These are phyloP conservation scores for Drosophila sordidapex DNA, from an alignment of 2,888 invertebrate genomes.

Conservation along the genomic window DNA sequence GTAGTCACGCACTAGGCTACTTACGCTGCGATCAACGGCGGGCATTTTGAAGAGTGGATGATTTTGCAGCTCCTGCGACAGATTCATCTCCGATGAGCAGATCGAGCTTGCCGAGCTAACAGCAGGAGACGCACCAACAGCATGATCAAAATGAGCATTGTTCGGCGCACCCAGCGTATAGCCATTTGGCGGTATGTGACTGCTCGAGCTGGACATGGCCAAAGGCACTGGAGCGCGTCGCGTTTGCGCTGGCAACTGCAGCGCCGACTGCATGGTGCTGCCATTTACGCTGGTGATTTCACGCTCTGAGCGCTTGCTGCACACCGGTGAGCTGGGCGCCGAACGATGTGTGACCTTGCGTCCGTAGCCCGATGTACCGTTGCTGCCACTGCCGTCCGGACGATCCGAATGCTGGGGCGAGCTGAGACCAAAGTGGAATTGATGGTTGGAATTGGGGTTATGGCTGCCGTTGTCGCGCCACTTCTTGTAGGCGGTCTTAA, in stretches of 20 bases:
- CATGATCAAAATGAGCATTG: constrained; percentile 76
- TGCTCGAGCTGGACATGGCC: constrained; percentile 83
- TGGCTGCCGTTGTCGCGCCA: constrained; percentile 85
- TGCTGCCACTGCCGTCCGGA: constrained; percentile 75
- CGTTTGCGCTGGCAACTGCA: constrained; percentile 37
- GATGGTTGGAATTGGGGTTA: constrained; percentile 59
- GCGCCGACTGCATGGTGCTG: constrained; percentile 51
- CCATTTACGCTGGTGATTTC: constrained; percentile 42
- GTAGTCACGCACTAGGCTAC: constrained; percentile 81
- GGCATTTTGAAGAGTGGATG: constrained; percentile 86
- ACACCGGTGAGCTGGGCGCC: constrained; percentile 89
- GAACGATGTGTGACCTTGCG: constrained; percentile 84
- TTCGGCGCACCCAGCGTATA: constrained; percentile 70
- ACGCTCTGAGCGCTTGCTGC: constrained; percentile 84
- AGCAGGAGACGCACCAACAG: constrained; percentile 83
- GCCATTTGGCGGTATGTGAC: constrained; percentile 82
- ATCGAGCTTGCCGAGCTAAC: constrained; percentile 84
- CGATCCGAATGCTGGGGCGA: constrained; percentile 82
- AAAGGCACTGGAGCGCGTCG: constrained; percentile 71
- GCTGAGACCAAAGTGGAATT: constrained; percentile 81
- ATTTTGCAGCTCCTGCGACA: constrained; percentile 87
- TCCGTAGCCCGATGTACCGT: constrained; percentile 39
- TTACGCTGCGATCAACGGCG: constrained; percentile 88
- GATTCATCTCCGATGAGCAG: constrained; percentile 85
- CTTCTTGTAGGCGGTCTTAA: constrained; percentile 92